Base-by-base conservation (phyloP, 2,888 invertebrate genomes). In the Amblyjoppa fuscipennis region DNA sequence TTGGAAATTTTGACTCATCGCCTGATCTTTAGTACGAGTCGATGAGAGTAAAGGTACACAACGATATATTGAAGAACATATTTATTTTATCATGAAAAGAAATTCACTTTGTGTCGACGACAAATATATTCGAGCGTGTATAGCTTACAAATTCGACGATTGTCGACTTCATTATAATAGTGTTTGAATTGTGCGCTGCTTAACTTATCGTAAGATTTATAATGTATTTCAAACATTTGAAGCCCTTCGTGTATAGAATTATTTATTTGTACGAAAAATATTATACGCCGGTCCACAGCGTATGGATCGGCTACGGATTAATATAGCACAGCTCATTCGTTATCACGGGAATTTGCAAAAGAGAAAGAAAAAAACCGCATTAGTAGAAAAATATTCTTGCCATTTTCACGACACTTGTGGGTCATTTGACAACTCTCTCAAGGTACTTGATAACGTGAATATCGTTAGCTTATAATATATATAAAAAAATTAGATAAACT, bases 301-400 rank as follows among this genome's bases (percentile, higher is more conserved):
- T 25, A 28, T 13, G 20, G 5, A 73, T 66, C 25, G 31, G 53
- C 2, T 45, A 45, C n/a, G 13, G 34, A 74, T 25, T 74, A 81
- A 59, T 75, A n/a, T 59, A 68, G 75, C 81, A 81, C 75, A 81
- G 70, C 81, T 69, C 38, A 9, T 64, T 53, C 41, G 6, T 34
- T 83, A 77, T 77, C 77, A 83, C 77, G 66, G 71, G 16, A 66
- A 56, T 76, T 78, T 69, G n/a, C 34, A 41, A 70, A 13, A 68
- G 38, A 56, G 6, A 69, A 56, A 69, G n/a, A 56, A 61, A 16
- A 49, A 59, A 41, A 66, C 16, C 41, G n/a, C 51, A 41, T 53
- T 69, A 28, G 45, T 45, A 68, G 34, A 77, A 76, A 77, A 77
- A 64, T 64, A 64, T 34, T 64, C 7, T 6, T 64, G 25, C 4